Percentiles rank a stretch among this genome's conserved stretches.
phyloP scores from a whole-genome alignment of 2,888 invertebrate genomes.

The Campoplex capitator region DNA sequence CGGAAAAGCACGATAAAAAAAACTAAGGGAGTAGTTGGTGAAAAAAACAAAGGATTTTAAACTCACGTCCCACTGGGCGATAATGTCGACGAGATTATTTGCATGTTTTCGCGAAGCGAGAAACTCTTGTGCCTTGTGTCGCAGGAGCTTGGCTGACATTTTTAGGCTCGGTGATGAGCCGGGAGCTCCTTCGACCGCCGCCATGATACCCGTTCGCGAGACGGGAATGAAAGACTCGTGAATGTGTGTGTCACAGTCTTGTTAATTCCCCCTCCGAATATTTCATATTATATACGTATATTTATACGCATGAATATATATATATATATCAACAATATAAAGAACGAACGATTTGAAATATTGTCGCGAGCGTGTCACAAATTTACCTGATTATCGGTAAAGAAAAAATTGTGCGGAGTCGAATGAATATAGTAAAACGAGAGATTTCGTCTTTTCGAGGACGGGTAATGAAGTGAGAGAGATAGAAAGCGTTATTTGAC shows the following conservation, averaged over 20 bases:
- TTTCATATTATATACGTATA: background rate
- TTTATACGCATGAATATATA: background rate
- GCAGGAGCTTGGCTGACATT: slow-evolving; percentile 88
- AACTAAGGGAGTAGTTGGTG: background rate
- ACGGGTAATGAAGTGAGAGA: background rate
- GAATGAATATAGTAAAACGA: background rate
- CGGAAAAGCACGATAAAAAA: background rate
- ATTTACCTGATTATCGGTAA: background rate
- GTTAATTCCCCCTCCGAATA: background rate
- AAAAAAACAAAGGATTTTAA: background rate
- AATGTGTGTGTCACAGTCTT: background rate
- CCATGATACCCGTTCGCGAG: slow-evolving; percentile 73
- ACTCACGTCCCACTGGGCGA: slow-evolving; percentile 89
- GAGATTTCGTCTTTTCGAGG: background rate
- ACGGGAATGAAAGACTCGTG: slow-evolving; percentile 62
- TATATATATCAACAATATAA: background rate
- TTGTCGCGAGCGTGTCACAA: background rate
- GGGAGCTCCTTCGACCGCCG: slow-evolving; percentile 77
- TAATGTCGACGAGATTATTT: slow-evolving; percentile 89
- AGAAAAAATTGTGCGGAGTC: background rate
- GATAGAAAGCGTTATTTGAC: background rate
- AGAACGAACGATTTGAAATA: background rate
- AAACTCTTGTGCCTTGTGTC: slow-evolving; percentile 90
- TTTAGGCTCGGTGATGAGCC: slow-evolving; percentile 82
- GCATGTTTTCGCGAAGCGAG: slow-evolving; percentile 88